Evolutionary conservation across 2,113 vertebrate species (phyloP).

Genomic region (Thymallus thymallus): DNA sequence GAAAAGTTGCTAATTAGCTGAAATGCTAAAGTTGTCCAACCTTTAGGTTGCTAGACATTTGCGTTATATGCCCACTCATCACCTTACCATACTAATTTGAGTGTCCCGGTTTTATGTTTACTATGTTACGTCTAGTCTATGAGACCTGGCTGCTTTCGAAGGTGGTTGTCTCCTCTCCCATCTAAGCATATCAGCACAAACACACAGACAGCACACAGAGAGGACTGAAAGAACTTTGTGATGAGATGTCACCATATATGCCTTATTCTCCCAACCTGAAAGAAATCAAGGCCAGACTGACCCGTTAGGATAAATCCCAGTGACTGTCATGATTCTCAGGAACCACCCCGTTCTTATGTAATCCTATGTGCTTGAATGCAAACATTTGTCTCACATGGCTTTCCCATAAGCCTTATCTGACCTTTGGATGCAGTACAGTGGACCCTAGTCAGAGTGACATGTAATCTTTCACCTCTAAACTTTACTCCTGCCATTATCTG

Average conservation of each 20-base stretch:
- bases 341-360: conserved; percentile 39
- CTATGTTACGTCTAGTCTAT: too few species aligned
- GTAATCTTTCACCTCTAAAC: background rate
- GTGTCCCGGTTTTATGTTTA: too few species aligned
- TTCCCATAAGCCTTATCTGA: background rate
- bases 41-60: too few species aligned
- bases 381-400: background rate
- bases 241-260: conserved; percentile 4
- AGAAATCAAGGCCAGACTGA: conserved; percentile 26
- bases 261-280: conserved; percentile 23
- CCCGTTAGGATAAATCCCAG: conserved; percentile 29
- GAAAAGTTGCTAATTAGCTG: too few species aligned
- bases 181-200: too few species aligned
- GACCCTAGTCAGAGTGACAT: background rate
- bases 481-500: conserved; percentile 25
- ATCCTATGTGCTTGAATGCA: background rate
- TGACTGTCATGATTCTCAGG: conserved; percentile 24
- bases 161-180: conserved; percentile 4
- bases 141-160: background rate
- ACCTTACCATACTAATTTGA: too few species aligned
- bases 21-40: too few species aligned
- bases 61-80: too few species aligned
- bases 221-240: conserved; percentile 15
- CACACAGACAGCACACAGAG: too few species aligned
- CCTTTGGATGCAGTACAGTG: background rate